A percentile compares a stretch with the other conserved stretches of the same genome.
Conservation (phyloP, 2,797 vertebrate species). For the Lutra lutra region DNA sequence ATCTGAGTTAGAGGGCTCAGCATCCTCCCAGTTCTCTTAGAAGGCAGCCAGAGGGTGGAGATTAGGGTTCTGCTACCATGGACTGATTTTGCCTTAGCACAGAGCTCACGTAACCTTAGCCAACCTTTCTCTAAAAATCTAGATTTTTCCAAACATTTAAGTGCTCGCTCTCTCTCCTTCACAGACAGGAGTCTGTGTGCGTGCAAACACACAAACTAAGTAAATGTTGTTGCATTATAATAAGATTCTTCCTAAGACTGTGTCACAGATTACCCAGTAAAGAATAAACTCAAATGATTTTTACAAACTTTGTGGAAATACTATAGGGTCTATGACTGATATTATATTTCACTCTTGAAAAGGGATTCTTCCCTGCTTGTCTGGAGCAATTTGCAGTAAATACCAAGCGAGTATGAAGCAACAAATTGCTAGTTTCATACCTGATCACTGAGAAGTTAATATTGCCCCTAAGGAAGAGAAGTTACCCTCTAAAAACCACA, state of each 20-base stretch:
- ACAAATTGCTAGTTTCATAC: not conserved
- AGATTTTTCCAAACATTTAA: conserved; percentile 36
- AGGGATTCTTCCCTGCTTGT: not conserved
- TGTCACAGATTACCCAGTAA: not conserved
- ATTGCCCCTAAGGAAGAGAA: not conserved
- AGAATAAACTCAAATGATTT: conserved; percentile 1
- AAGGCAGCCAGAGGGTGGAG: not conserved
- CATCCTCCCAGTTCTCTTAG: not conserved
- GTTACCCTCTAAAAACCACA: not conserved
- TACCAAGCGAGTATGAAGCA: not conserved
- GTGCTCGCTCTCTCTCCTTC: not conserved
- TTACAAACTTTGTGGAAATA: not conserved
- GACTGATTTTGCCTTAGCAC: not conserved
- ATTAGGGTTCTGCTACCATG: fast-evolving
- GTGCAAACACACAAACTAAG: not conserved
- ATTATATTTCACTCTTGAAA: not conserved
- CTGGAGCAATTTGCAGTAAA: not conserved
- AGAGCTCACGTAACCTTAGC: not conserved
- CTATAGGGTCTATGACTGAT: not conserved
- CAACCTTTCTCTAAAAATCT: not conserved
- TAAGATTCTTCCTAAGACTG: conserved; percentile 45
- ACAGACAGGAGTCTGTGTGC: fast-evolving
- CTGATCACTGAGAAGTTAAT: not conserved
- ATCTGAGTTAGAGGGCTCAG: not conserved
- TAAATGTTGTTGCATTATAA: not conserved